A percentile compares a stretch with the other conserved stretches of the same genome.
These are phyloP conservation scores for Perccottus glenii DNA, from an alignment of 2,113 vertebrate species.

Conservation along the genomic window DNA sequence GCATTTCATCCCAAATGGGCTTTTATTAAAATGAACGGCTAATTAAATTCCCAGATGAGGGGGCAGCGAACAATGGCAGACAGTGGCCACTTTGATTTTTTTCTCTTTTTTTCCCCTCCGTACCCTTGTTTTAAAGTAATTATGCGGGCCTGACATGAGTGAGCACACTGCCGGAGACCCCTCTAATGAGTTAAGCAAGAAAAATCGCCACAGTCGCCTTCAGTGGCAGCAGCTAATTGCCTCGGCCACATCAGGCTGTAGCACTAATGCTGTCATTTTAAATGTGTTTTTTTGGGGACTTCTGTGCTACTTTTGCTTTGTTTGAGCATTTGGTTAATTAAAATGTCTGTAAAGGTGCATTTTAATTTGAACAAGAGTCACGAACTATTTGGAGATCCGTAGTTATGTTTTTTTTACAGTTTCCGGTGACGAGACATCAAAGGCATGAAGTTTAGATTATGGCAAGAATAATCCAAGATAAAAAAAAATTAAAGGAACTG, in stretches of 20 bases:
- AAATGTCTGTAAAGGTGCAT: conserved; percentile 37
- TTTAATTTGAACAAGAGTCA: conserved; percentile 28
- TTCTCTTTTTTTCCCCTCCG: neutral
- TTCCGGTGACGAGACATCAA: too few relatives aligned
- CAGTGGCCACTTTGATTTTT: conserved; percentile 80
- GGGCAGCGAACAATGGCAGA: conserved; percentile 78
- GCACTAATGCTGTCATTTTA: conserved; percentile 76
- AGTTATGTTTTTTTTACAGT: conserved; percentile 11
- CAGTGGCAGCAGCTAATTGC: conserved; percentile 83
- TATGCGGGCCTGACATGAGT: conserved; percentile 83
- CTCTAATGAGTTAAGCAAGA: conserved; percentile 85
- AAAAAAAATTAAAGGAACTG: too few relatives aligned
- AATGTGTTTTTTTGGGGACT: conserved; percentile 59
- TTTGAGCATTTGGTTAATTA: conserved; percentile 57
- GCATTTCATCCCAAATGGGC: conserved; percentile 80
- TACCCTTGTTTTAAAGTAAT: conserved; percentile 82
- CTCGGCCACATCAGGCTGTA: conserved; percentile 69
- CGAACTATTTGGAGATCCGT: neutral
- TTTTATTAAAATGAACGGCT: conserved; percentile 83
- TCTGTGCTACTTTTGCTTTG: conserved; percentile 38
- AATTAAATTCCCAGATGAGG: conserved; percentile 84
- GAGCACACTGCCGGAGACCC: conserved; percentile 78
- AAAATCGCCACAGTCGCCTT: conserved; percentile 81
- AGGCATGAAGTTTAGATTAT: too few relatives aligned
- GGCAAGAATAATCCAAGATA: too few relatives aligned